Base-by-base conservation (phyloP, 2,797 vertebrate genomes). In the Sebastes aleutianus region DNA sequence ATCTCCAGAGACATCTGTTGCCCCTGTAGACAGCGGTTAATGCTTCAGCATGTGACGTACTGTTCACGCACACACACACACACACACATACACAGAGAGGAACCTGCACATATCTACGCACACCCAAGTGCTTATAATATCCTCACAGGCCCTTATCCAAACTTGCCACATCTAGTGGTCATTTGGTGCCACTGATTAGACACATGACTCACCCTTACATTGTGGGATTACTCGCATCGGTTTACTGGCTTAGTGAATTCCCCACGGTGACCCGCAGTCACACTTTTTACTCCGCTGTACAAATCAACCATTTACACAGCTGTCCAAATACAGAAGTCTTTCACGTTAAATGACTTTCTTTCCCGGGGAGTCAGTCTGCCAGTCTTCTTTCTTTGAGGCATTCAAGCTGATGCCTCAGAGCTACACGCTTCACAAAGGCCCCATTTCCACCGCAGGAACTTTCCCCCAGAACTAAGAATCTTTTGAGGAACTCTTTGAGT, bases 311-410 rank as follows among this genome's bases (percentile, higher is more conserved):
- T 89, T 90, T 88, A 65, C 87, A 89, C 93, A 94, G 92, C 92
- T 94, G 91, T 94, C 87, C 81, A 94, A 93, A 94, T 90, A 93
- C 90, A 78, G 86, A 76, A 85, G 89, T 87, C 86, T 57, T 79
- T 88, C 87, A 87, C 78, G 36, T 82, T 56, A 78, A 86, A 83
- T 62, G 53, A 83, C 80, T 89, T 78, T 87, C 54, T 80, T 64
- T 89, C 77, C 78, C 50, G 57, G 53, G 75, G 79, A 89, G 59
- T 87, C 65, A 85, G 59, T 87, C 62, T 27, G 47, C 36, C 43
- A 8, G 63, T 73, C 75, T 36, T 22, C 26, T 65, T 32, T 68
- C 62, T 87, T 69, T 86, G 54, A 90, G 71, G 43, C 59, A 22
- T 79, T 80, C 75, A 86, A 73, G 70, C 84, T 86, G 85, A 81